Evolutionary conservation across 2,888 invertebrate genomes (phyloP).

Genomic region (Leucania comma): DNA sequence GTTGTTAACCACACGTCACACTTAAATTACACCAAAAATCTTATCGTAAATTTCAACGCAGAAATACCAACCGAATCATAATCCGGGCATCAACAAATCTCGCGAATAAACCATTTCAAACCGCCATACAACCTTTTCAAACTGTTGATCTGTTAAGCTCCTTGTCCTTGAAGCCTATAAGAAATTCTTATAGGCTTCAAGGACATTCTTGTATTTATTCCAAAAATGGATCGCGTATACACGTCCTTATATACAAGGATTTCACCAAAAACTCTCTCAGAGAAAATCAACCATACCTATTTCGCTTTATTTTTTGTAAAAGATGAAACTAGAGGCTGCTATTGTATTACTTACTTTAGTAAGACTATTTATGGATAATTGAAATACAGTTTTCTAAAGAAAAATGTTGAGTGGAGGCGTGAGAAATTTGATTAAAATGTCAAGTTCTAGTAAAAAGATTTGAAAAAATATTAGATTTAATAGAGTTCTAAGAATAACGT

Average conservation of each 20-base stretch:
- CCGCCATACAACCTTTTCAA: constrained; percentile 40
- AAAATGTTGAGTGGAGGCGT: not conserved
- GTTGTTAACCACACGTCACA: too few relatives aligned
- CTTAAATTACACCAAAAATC: constrained; percentile 6
- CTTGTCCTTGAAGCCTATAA: constrained; percentile 54
- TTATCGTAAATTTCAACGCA: constrained; percentile 3
- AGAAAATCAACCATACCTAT: constrained; percentile 38
- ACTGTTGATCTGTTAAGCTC: constrained; percentile 58
- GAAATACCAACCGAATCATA: constrained; percentile 30
- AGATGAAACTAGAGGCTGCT: constrained; percentile 14
- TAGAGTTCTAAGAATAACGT: not conserved
- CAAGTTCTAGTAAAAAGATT: too few relatives aligned
- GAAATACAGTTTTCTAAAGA: not conserved
- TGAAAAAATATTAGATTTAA: not conserved
- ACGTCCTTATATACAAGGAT: constrained; percentile 42
- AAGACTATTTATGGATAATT: not conserved
- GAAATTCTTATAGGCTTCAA: constrained; percentile 42
- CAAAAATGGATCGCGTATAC: constrained; percentile 31
- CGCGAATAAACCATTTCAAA: constrained; percentile 30
- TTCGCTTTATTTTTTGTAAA: constrained; percentile 20
- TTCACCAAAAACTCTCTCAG: constrained; percentile 14
- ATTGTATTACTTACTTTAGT: not conserved
- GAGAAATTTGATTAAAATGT: not conserved
- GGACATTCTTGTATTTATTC: constrained; percentile 50
- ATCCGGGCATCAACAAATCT: constrained; percentile 51